phyloP scores from a whole-genome alignment of 2,888 invertebrate genomes.

The Rotaria macrura region DNA sequence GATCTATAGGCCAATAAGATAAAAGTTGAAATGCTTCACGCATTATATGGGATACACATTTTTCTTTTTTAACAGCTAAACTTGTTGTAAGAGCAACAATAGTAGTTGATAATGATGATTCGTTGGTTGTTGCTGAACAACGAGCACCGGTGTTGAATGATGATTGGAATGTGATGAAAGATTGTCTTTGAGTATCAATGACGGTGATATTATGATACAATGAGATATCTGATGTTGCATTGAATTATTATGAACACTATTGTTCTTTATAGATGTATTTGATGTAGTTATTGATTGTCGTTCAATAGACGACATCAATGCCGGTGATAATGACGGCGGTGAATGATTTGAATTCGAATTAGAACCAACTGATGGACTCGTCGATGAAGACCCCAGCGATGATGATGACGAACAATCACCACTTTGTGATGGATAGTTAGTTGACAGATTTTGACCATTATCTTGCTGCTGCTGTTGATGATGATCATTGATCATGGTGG shows the following conservation, averaged over 20 bases:
- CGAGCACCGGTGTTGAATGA: neutral
- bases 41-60: slow-evolving; percentile 12
- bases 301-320: neutral
- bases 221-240: neutral
- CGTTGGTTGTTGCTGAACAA: neutral
- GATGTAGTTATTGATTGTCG: neutral
- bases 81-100: neutral
- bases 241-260: neutral
- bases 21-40: slow-evolving; percentile 12
- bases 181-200: neutral
- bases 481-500: neutral
- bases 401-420: neutral
- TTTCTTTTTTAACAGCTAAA: neutral
- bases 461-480: neutral
- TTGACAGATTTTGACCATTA: neutral
- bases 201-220: slow-evolving; percentile 13
- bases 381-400: neutral
- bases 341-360: neutral
- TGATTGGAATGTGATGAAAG: neutral
- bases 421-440: neutral
- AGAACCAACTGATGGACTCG: neutral
- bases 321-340: neutral
- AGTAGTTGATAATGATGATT: neutral
- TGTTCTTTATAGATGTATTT: neutral
- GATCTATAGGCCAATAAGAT: slow-evolving; percentile 15